Base-by-base conservation (phyloP, 2,113 vertebrate species). In the Phylloscopus trochiloides region DNA sequence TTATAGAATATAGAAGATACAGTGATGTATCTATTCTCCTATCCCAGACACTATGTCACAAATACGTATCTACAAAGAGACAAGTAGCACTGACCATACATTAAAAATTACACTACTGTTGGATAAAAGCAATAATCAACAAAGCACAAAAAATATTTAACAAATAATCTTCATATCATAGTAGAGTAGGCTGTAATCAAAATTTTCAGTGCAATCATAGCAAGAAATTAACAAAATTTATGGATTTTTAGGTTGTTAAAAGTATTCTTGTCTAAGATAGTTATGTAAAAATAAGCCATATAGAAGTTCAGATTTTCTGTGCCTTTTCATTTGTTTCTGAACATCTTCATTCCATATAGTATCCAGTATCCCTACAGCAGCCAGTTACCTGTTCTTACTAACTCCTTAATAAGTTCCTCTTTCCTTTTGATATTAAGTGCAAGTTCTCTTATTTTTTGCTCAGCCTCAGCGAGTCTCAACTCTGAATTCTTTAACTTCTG, bases 401-500 rank as follows among this genome's bases (percentile, higher is more conserved):
- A 97, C 68, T 99, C 98, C 97, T 98, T 98, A 92, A 99, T 98
- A 66, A 99, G 98, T 84, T 99, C 98, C 93, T 99, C 98, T 89
- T 99, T 99, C 98, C 98, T 98, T 94, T 91, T 98, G 92, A 99
- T 99, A 92, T 98, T 98, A 96, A 99, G 95, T 42, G 98, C 97
- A 94, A 99, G 98, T 90, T 98, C 98, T 90, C 96, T 98, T 94
- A 99, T 98, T 96, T 98, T 99, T 96, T 97, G 98, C 89, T 98
- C 95, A 36, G 97, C 93, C 73, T 97, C 91, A 45, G 88, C 94
- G 32, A 98, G 86, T 93, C 96, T 97, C 61, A 98, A 77, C 86
- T 98, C 98, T 54, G 96, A 96, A 95, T 96, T 97, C 94, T 95
- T 98, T 94, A 97, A 85, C 34, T 97, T 98, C 94, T 98, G 97